Evolutionary conservation across 2,888 invertebrate genomes (phyloP).

Genomic region (Anticlea derivata): DNA sequence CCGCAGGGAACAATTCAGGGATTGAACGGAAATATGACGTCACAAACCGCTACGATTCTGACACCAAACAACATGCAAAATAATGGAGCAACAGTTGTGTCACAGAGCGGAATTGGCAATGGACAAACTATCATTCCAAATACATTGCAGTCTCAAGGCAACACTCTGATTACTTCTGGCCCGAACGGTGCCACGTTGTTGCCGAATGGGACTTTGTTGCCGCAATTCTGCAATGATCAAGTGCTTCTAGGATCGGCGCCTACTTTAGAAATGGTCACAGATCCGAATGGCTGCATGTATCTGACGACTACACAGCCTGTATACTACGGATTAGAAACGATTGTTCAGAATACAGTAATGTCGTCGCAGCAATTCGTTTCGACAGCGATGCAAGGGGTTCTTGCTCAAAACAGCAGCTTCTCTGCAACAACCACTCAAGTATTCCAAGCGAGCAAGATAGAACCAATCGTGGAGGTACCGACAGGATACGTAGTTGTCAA

Average conservation of each 20-base stretch:
- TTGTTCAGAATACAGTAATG: slow-evolving; percentile 94
- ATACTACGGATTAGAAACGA: slow-evolving; percentile 93
- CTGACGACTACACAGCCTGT: slow-evolving; percentile 88
- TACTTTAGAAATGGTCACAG: slow-evolving; percentile 86
- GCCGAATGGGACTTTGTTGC: slow-evolving; percentile 83
- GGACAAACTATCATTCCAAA: slow-evolving; percentile 78
- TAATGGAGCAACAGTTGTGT: slow-evolving; percentile 69
- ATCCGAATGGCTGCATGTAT: slow-evolving; percentile 84
- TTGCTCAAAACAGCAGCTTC: slow-evolving; percentile 92
- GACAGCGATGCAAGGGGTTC: slow-evolving; percentile 90
- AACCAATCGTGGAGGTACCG: slow-evolving; percentile 90
- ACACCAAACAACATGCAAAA: slow-evolving; percentile 72
- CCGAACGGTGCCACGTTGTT: slow-evolving; percentile 83
- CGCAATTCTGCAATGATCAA: slow-evolving; percentile 84
- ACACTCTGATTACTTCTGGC: slow-evolving; percentile 76
- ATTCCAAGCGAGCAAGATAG: slow-evolving; percentile 93
- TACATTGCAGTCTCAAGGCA: slow-evolving; percentile 80
- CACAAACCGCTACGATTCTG: slow-evolving; percentile 66
- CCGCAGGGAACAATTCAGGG: slow-evolving; percentile 83
- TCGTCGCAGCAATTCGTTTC: slow-evolving; percentile 94
- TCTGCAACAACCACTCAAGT: slow-evolving; percentile 93
- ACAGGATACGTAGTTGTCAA: slow-evolving; percentile 88
- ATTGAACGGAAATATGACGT: slow-evolving; percentile 66
- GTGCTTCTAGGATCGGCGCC: slow-evolving; percentile 85
- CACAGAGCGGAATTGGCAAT: slow-evolving; percentile 77